These are phyloP conservation scores for Sus cebifrons DNA, from an alignment of 2,797 vertebrate species.

Conservation along the genomic window DNA sequence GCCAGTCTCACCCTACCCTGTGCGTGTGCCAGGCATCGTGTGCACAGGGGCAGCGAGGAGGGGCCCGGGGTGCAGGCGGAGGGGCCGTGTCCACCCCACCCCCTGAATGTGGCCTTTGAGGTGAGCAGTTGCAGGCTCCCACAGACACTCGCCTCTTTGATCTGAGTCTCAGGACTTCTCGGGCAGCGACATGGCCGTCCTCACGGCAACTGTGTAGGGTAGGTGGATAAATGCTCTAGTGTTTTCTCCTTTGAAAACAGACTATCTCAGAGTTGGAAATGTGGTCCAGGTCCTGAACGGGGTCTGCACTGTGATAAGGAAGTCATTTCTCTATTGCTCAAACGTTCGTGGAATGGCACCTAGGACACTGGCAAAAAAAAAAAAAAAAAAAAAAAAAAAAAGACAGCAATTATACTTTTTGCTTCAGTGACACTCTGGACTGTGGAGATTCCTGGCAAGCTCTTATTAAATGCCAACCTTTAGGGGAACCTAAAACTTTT, in stretches of 20 bases:
- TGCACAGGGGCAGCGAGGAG: background rate
- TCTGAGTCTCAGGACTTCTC: background rate
- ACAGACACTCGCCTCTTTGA: background rate
- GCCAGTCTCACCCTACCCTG: background rate
- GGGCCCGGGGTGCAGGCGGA: too few species aligned
- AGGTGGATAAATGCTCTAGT: background rate
- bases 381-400: background rate
- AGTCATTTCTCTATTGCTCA: accelerated
- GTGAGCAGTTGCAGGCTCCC: background rate
- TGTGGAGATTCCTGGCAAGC: background rate
- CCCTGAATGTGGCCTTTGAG: background rate
- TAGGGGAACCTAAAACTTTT: background rate
- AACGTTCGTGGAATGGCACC: background rate
- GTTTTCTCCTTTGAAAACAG: background rate
- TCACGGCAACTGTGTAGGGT: accelerated
- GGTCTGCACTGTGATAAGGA: background rate
- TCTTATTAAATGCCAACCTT: background rate
- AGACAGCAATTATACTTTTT: background rate
- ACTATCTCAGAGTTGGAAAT: background rate
- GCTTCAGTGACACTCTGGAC: background rate
- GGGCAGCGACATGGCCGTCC: background rate
- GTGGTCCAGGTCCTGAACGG: background rate
- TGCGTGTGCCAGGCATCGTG: accelerated
- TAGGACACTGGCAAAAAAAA: background rate
- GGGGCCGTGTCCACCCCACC: accelerated